Evolutionary conservation across 2,797 vertebrate species (phyloP).

Genomic region (Pachyuromys duprasi): DNA sequence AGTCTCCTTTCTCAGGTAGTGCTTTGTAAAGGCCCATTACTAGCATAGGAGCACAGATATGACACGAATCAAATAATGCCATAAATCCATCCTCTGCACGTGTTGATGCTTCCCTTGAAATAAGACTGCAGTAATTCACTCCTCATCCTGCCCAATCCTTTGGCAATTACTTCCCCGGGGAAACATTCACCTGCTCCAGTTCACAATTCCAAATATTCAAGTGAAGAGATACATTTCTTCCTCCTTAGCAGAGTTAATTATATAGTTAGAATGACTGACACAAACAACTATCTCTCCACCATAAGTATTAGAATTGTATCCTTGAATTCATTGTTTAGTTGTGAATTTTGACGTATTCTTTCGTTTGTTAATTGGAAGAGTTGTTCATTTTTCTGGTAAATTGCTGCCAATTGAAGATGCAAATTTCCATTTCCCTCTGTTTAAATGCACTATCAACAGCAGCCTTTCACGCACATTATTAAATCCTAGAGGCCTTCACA

Average conservation of each 20-base stretch:
- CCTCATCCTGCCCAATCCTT: background rate
- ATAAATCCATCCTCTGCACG: background rate
- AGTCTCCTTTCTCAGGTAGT: background rate
- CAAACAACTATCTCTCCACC: slow-evolving; percentile 54
- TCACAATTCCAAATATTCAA: background rate
- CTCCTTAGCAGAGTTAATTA: slow-evolving; percentile 5
- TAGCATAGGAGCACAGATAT: background rate
- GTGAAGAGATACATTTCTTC: background rate
- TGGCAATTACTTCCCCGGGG: background rate
- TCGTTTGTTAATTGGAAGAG: slow-evolving; percentile 20
- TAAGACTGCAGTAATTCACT: background rate
- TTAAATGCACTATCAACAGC: background rate
- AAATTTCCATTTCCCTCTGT: background rate
- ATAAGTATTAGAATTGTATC: slow-evolving; percentile 45
- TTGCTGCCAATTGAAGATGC: background rate
- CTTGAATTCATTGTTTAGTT: background rate
- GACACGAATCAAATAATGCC: background rate
- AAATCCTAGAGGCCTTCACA: background rate
- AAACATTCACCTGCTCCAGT: background rate
- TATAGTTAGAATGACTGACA: slow-evolving; percentile 36
- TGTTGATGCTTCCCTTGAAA: background rate
- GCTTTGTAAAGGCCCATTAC: background rate
- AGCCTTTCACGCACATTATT: background rate
- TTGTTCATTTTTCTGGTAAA: slow-evolving; percentile 13
- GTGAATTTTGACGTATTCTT: slow-evolving; percentile 63